phyloP scores from a whole-genome alignment of 2,888 invertebrate species.

The Hydropsyche betteni region DNA sequence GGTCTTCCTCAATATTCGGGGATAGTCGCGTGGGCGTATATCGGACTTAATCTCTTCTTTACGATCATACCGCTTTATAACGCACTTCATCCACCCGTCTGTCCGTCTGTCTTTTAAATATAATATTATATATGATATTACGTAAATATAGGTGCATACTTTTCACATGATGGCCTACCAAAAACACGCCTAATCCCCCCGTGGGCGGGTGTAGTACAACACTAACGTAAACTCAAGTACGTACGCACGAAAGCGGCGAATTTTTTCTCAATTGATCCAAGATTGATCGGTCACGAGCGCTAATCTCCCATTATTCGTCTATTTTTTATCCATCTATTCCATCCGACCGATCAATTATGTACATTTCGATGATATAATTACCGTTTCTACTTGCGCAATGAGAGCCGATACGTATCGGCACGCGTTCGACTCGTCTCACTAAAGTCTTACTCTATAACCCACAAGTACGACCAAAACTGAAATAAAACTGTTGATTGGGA shows the following conservation, averaged over 20 bases:
- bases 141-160: too few species aligned
- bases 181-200: slow-evolving; percentile 1
- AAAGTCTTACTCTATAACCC: too few species aligned
- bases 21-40: slow-evolving; percentile 26
- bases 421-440: too few species aligned
- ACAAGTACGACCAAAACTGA: too few species aligned
- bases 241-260: slow-evolving; percentile 12
- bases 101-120: slow-evolving; percentile 4
- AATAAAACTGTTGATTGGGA: too few species aligned
- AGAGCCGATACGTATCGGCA: too few species aligned
- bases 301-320: slow-evolving; percentile 26
- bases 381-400: too few species aligned
- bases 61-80: slow-evolving; percentile 26
- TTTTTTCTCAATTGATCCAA: slow-evolving; percentile 9
- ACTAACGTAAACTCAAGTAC: not conserved
- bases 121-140: too few species aligned
- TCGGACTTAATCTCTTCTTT: slow-evolving; percentile 20
- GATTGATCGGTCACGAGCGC: slow-evolving; percentile 31
- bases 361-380: too few species aligned
- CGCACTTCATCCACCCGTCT: slow-evolving; percentile 11
- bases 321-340: too few species aligned
- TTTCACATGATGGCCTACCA: slow-evolving; percentile 1
- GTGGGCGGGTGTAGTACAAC: not conserved
- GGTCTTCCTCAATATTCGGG: slow-evolving; percentile 2
- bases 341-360: too few species aligned